Base-by-base conservation (phyloP, 2,797 vertebrate species). In the Cryptoprocta ferox region DNA sequence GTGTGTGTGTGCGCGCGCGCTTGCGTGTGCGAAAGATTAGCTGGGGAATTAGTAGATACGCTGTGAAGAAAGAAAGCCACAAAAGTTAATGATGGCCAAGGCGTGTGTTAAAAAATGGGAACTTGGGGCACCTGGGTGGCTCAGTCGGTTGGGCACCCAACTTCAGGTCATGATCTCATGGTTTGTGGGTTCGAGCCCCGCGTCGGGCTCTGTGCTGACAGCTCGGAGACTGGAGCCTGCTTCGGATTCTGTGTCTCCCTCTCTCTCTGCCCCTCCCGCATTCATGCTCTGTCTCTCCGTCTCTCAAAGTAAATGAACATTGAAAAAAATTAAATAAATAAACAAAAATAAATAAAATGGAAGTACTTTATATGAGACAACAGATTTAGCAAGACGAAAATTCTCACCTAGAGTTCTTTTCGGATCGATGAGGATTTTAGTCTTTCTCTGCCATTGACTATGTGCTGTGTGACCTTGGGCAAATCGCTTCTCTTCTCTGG, bases 371-470 rank as follows among this genome's bases (percentile, higher is more conserved):
- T 53, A 59, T 45, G 24, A 92, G 70, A 21, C 16, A 94, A 88
- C 24, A 70, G 19, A 93, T 88, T 84, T 94, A 83, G 80, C 59
- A 59, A 83, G 61, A 66, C 32, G 82, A 53, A 75, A 82, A 89
- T 83, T 37, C 37, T 94, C 68, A 66, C 12, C 53, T 68, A 30
- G 50, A 53, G 75, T 35, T 78, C 48, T 53, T 35, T 50, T n/a
- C 75, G 50, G 32, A n/a, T 78, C 0, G 5, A 26, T 81, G 45
- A 95, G 30, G 19, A 76, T 70, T 61, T 80, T 42, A 90, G 63
- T 63, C 35, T 88, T 95, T 42, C 65, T 91, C 48, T 35, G 53
- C 30, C 78, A 81, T 42, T 26, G 56, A 50, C 15, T 45, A 15
- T 63, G 15, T 68, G 16, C 9, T 83, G 6, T 88, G 45, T 82